Evolutionary conservation across 2,888 invertebrate genomes (phyloP), one percentile per base, ranked within the genome.

Genomic region (Scaptomyza flava): DNA sequence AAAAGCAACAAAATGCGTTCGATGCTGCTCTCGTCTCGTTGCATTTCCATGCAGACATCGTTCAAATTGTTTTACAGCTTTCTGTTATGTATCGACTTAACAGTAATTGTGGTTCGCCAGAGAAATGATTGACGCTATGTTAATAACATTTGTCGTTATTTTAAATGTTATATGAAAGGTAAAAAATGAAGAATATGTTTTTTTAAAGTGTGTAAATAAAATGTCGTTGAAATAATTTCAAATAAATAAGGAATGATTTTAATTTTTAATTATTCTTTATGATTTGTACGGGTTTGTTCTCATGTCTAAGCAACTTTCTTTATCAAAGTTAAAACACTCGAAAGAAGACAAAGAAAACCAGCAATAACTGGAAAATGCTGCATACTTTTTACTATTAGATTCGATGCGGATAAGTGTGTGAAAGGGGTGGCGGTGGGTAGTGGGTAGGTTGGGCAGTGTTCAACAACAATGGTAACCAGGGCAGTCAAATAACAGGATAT

Each of bases 391-490:
- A 45, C 48, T 71, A 72, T 66, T 66, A 72, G 56, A 72, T 60
- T 56, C 47, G 23, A 17, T 27, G 51, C 27, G 14, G 54, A 52
- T 45, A 41, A 34, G 38, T 31, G 23, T 9, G 8, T 14, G 3
- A 2, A 38, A 9, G 7, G 12, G 17, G 41, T 2, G 14, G 34
- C 11, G 12, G n/a, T 9, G 33, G 33, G 11, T 33, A 12, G 51
- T 20, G 34, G 34, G 6, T n/a, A 23, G 42, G 27, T n/a, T 36
- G 38, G 8, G 36, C 31, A 36, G n/a, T n/a, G 76, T 60, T 62
- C 76, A 72, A 67, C 73, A 77, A 80, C 77, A 77, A 80, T 77
- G 65, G 77, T 72, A 79, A 80, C 68, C 77, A 77, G 73, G 80
- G 60, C 73, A 79, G 80, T 77, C 77, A 77, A 77, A 77, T 80